Evolutionary conservation across 2,888 invertebrate species (phyloP).

Genomic region (Gonocerus acuteangulatus): DNA sequence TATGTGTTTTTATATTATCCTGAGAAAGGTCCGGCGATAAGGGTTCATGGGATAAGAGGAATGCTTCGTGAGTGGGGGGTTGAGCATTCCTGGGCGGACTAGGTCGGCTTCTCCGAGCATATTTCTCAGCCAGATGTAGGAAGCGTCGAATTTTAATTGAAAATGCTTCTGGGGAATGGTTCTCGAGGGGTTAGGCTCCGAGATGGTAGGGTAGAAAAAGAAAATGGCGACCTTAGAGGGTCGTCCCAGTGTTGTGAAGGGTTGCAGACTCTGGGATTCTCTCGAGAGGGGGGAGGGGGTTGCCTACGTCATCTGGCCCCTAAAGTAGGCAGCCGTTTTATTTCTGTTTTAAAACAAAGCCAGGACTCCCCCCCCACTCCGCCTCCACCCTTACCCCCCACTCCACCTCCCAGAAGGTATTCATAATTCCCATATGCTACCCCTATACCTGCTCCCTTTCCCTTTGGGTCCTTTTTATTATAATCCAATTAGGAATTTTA

Average conservation of each 20-base stretch:
- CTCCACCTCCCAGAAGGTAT: slow-evolving; percentile 10
- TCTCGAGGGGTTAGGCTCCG: neutral
- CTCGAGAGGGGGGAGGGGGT: slow-evolving; percentile 3
- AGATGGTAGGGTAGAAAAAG: neutral
- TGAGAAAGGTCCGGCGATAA: too few species aligned
- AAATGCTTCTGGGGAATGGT: slow-evolving; percentile 8
- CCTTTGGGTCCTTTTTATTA: slow-evolving; percentile 19
- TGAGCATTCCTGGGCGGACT: slow-evolving; percentile 1
- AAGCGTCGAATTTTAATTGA: slow-evolving; percentile 12
- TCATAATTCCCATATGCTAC: slow-evolving; percentile 18
- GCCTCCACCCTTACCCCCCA: slow-evolving; percentile 2
- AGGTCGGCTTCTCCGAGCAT: neutral
- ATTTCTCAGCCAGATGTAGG: slow-evolving; percentile 5
- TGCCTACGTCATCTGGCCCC: slow-evolving; percentile 16
- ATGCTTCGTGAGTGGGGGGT: too few species aligned
- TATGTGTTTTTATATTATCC: too few species aligned
- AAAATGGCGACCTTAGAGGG: slow-evolving; percentile 5
- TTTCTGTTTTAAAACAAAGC: slow-evolving; percentile 24
- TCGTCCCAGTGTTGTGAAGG: neutral
- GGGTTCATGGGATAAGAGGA: too few species aligned
- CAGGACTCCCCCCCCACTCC: slow-evolving; percentile 1
- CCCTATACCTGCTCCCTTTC: neutral
- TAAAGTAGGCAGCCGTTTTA: slow-evolving; percentile 2
- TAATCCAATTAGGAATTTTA: slow-evolving; percentile 11
- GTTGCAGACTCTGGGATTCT: neutral